These are phyloP conservation scores for Dolichallabes microphthalmus DNA, from an alignment of 2,113 vertebrate genomes.

Conservation along the genomic window DNA sequence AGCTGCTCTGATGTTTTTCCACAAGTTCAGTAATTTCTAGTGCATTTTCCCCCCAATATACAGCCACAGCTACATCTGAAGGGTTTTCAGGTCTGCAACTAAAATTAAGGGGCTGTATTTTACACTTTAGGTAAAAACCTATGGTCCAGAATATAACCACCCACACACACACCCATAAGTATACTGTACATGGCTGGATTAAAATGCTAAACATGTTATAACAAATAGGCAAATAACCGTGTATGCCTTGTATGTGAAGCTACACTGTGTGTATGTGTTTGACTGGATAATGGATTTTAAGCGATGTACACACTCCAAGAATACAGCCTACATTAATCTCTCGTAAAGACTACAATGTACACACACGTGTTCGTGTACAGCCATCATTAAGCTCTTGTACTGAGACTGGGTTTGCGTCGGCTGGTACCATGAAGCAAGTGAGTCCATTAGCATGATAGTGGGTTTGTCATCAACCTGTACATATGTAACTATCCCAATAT, in stretches of 20 bases:
- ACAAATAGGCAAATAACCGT: neutral
- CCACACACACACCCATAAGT: neutral
- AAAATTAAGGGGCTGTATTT: neutral
- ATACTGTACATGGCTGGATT: neutral
- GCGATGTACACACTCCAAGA: neutral
- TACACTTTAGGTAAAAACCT: neutral
- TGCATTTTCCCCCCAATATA: neutral
- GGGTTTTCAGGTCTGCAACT: neutral
- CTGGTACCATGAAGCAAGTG: neutral
- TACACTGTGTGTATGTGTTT: neutral
- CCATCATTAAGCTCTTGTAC: neutral
- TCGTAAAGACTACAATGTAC: neutral
- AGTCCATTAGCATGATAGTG: neutral
- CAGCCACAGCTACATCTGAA: neutral
- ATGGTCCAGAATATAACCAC: neutral
- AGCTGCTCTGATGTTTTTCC: neutral
- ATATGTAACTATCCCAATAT: neutral
- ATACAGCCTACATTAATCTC: neutral
- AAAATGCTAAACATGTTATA: neutral
- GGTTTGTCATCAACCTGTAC: neutral
- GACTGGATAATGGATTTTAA: constrained; percentile 15
- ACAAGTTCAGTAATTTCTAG: neutral
- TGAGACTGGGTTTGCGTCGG: neutral
- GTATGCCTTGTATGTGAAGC: neutral
- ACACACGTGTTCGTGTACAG: neutral